Conservation (phyloP, 2,888 invertebrate genomes). For the Rotaria magnacalcarata region DNA sequence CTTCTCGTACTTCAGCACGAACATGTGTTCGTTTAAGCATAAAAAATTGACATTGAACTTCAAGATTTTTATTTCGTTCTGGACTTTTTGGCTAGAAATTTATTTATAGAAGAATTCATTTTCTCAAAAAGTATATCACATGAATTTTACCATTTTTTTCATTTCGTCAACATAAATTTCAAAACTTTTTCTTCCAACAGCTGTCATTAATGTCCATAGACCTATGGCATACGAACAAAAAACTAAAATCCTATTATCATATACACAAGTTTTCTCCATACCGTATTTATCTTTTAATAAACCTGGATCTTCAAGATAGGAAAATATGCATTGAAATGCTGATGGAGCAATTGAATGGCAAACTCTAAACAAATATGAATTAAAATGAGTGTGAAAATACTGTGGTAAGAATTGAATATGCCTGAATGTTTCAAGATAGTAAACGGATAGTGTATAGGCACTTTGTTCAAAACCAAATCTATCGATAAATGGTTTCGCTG, state of each 20-base stretch:
- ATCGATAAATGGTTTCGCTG: conserved; percentile 79
- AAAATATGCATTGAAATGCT: conserved; percentile 77
- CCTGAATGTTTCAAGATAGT: conserved; percentile 88
- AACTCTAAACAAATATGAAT: conserved; percentile 61
- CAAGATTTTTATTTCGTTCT: conserved; percentile 80
- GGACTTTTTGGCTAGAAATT: conserved; percentile 20
- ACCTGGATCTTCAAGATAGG: conserved; percentile 77
- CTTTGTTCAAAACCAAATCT: conserved; percentile 91
- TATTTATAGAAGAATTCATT: background rate
- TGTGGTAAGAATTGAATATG: conserved; percentile 53
- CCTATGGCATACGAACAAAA: background rate
- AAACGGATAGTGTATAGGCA: conserved; percentile 88
- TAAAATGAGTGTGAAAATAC: background rate
- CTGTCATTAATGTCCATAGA: conserved; percentile 49
- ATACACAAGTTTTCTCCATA: conserved; percentile 44
- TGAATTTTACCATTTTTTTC: conserved; percentile 9
- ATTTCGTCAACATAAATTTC: conserved; percentile 30
- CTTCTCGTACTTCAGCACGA: conserved; percentile 83
- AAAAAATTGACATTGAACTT: conserved; percentile 86
- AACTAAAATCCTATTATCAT: background rate
- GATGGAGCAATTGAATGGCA: conserved; percentile 53
- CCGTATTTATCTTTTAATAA: conserved; percentile 59
- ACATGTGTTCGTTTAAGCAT: conserved; percentile 94
- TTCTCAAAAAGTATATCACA: background rate
- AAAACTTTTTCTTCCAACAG: conserved; percentile 37